A percentile compares a stretch with the other conserved stretches of the same genome.
Conservation (phyloP, 1,140 invertebrate species). For the Globodera rostochiensis region DNA sequence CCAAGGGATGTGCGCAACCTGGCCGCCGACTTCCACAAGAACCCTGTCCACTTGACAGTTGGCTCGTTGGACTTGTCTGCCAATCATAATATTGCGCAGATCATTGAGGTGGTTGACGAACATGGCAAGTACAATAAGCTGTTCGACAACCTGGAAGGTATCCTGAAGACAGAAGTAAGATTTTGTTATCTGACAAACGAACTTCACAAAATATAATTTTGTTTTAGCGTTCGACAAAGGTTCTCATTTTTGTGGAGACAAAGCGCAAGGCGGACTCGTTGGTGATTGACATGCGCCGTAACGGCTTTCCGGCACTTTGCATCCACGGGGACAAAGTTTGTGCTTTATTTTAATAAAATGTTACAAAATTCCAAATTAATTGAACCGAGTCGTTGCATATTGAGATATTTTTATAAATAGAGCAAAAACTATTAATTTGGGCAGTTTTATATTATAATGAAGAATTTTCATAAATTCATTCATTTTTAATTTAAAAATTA, state of each 20-base stretch:
- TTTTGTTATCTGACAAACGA: slow-evolving; percentile 77
- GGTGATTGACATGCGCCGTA: slow-evolving; percentile 84
- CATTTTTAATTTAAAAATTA: too few species aligned
- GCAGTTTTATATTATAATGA: too few species aligned
- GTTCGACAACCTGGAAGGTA: slow-evolving; percentile 43
- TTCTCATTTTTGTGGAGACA: slow-evolving; percentile 92
- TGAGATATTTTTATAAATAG: too few species aligned
- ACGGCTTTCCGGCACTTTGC: slow-evolving; percentile 73
- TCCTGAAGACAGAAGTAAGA: slow-evolving; percentile 20
- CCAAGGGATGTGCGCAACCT: slow-evolving; percentile 90
- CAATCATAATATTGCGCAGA: slow-evolving; percentile 88
- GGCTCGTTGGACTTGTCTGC: slow-evolving; percentile 87
- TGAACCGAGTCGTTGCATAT: too few species aligned
- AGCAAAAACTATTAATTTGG: too few species aligned
- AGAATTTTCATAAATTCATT: too few species aligned
- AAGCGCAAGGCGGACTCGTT: slow-evolving; percentile 94
- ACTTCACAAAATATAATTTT: slow-evolving; percentile 86
- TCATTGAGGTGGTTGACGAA: slow-evolving; percentile 57
- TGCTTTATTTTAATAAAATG: background rate
- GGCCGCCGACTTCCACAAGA: slow-evolving; percentile 87
- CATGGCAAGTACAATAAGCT: slow-evolving; percentile 47
- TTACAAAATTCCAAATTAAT: too few species aligned
- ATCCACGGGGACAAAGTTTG: slow-evolving; percentile 70
- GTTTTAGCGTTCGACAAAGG: slow-evolving; percentile 53
- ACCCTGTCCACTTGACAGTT: slow-evolving; percentile 91